phyloP scores from a whole-genome alignment of 1,140 invertebrate genomes.

The Tetranychus urticae region DNA sequence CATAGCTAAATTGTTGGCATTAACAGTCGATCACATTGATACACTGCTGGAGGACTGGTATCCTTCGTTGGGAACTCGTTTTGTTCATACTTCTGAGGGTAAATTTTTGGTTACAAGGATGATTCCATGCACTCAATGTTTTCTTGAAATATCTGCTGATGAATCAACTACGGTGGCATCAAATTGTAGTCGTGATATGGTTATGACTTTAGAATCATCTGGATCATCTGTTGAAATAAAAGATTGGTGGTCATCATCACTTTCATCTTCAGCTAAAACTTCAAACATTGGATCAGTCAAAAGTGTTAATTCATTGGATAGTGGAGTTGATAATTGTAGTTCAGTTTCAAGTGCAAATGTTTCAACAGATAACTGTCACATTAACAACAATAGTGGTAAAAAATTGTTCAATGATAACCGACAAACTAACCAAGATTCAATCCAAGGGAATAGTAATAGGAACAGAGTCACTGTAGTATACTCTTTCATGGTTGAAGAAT shows the following conservation, averaged over 20 bases:
- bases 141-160: constrained; percentile 19
- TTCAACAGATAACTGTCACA: background rate
- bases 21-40: constrained; percentile 90
- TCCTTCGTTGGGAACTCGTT: constrained; percentile 74
- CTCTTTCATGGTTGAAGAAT: constrained; percentile 66
- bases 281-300: background rate
- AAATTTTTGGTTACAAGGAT: constrained; percentile 80
- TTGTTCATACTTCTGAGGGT: constrained; percentile 90
- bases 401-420: background rate
- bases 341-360: background rate
- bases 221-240: background rate
- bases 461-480: constrained; percentile 17
- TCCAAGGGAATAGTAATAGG: background rate
- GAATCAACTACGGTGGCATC: background rate
- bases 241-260: background rate
- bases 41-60: constrained; percentile 95
- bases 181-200: too few species aligned
- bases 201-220: background rate
- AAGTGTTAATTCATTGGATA: background rate
- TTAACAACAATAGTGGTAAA: too few species aligned
- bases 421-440: background rate
- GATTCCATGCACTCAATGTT: constrained; percentile 69
- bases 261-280: background rate
- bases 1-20: constrained; percentile 57
- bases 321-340: background rate